Evolutionary conservation across 2,113 vertebrate species (phyloP).

Genomic region (Bujurquina vittata): DNA sequence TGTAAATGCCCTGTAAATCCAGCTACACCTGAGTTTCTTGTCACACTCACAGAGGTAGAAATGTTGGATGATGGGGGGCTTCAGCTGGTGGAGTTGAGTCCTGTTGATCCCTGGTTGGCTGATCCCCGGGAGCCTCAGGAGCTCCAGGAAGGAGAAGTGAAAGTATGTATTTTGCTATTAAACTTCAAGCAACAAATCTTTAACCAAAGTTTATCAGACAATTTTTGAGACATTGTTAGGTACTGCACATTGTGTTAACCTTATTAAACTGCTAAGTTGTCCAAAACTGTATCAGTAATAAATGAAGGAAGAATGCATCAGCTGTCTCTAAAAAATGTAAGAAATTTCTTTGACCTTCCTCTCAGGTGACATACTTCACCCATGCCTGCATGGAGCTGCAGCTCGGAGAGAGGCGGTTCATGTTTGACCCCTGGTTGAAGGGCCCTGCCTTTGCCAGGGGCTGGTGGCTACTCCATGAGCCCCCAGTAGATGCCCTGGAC

Average conservation of each 20-base stretch:
- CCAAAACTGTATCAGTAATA: neutral
- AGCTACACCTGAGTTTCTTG: neutral
- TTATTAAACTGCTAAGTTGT: neutral
- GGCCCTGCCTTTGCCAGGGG: slow-evolving; percentile 85
- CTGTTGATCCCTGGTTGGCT: slow-evolving; percentile 82
- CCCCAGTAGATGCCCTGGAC: slow-evolving; percentile 79
- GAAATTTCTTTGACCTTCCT: neutral
- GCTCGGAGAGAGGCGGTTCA: slow-evolving; percentile 74
- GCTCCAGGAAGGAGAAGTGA: slow-evolving; percentile 80
- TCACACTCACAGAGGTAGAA: slow-evolving; percentile 71
- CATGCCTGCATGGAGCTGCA: slow-evolving; percentile 86
- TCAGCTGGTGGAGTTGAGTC: slow-evolving; percentile 79
- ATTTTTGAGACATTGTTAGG: too few species aligned
- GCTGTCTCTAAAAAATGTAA: too few species aligned
- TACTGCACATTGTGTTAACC: neutral
- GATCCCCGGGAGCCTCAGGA: slow-evolving; percentile 72
- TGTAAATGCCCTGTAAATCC: neutral
- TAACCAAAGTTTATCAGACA: neutral
- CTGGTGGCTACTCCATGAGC: slow-evolving; percentile 87
- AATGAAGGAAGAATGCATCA: neutral
- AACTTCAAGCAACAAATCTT: neutral
- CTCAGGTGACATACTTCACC: slow-evolving; percentile 82
- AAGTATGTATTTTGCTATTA: slow-evolving; percentile 61
- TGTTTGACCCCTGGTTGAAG: slow-evolving; percentile 85
- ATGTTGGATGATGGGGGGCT: slow-evolving; percentile 71